phyloP scores from a whole-genome alignment of 1,140 invertebrate species.

The Ooceraea biroi region DNA sequence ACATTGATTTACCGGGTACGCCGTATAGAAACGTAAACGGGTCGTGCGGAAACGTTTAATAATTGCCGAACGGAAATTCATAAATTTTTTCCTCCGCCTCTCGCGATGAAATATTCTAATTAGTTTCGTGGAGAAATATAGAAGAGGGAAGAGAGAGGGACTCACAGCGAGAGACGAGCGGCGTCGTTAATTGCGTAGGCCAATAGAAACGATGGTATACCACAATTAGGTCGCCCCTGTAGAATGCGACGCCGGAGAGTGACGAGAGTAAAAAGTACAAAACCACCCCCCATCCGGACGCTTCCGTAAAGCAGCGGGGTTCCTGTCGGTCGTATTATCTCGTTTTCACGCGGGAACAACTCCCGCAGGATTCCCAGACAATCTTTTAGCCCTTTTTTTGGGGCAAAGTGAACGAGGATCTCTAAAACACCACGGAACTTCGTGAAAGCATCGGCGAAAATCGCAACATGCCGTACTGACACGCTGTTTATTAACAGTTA shows the following conservation, averaged over 20 bases:
- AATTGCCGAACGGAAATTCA: slow-evolving; percentile 25
- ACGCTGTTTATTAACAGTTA: slow-evolving; percentile 44
- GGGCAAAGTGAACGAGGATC: background rate
- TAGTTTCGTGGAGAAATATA: background rate
- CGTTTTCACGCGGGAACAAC: slow-evolving; percentile 32
- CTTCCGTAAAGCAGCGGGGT: slow-evolving; percentile 14
- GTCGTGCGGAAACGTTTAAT: slow-evolving; percentile 14
- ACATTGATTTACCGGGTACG: slow-evolving; percentile 5
- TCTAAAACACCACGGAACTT: slow-evolving; percentile 42
- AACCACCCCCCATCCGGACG: background rate
- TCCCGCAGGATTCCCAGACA: slow-evolving; percentile 2
- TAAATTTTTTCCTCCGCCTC: slow-evolving; percentile 11
- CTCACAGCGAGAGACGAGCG: too few relatives aligned
- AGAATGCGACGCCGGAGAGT: slow-evolving; percentile 11
- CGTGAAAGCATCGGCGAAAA: background rate
- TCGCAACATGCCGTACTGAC: slow-evolving; percentile 19
- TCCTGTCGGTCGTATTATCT: slow-evolving; percentile 17
- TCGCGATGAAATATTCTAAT: slow-evolving; percentile 37
- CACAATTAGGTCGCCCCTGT: slow-evolving; percentile 26
- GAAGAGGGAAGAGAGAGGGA: too few relatives aligned
- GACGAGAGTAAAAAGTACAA: slow-evolving; percentile 9
- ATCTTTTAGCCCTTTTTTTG: slow-evolving; percentile 39
- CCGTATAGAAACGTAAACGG: background rate
- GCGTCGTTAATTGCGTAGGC: slow-evolving; percentile 26
- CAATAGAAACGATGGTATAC: slow-evolving; percentile 25